These are phyloP conservation scores for Pandion haliaetus DNA, from an alignment of 2,113 vertebrate genomes.

Conservation along the genomic window DNA sequence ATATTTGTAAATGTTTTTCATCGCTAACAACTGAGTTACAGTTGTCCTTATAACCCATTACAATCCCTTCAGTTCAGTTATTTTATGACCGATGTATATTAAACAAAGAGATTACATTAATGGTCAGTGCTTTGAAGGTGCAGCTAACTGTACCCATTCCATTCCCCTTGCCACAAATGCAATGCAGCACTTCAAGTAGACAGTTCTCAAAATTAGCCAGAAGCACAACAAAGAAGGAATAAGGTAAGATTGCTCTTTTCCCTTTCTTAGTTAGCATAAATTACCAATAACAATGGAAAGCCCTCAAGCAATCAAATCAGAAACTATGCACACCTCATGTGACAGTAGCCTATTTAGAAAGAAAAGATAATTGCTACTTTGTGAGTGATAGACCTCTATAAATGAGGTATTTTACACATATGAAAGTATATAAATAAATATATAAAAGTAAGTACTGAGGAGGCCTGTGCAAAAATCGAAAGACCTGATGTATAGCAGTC, in stretches of 20 bases:
- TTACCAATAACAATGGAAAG: not conserved
- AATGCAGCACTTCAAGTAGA: not conserved
- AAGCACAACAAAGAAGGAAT: not conserved
- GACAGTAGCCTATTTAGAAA: not conserved
- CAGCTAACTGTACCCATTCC: not conserved
- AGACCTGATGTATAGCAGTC: not conserved
- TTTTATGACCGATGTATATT: not conserved
- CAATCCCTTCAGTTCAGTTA: not conserved
- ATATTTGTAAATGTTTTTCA: constrained; percentile 2
- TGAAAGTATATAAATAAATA: not conserved
- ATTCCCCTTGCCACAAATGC: not conserved
- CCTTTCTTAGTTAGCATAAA: not conserved
- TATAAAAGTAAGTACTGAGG: not conserved
- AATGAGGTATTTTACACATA: not conserved
- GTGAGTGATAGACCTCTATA: not conserved
- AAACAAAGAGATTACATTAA: not conserved
- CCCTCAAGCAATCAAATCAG: not conserved
- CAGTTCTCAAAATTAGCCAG: not conserved
- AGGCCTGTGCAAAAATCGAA: not conserved
- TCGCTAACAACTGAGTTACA: not conserved
- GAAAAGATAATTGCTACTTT: not conserved
- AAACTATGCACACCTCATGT: not conserved
- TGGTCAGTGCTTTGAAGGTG: not conserved
- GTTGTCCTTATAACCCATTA: not conserved
- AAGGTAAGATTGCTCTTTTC: not conserved